Conservation (phyloP, 2,113 vertebrate species). For the Pachypanchax playfairii region DNA sequence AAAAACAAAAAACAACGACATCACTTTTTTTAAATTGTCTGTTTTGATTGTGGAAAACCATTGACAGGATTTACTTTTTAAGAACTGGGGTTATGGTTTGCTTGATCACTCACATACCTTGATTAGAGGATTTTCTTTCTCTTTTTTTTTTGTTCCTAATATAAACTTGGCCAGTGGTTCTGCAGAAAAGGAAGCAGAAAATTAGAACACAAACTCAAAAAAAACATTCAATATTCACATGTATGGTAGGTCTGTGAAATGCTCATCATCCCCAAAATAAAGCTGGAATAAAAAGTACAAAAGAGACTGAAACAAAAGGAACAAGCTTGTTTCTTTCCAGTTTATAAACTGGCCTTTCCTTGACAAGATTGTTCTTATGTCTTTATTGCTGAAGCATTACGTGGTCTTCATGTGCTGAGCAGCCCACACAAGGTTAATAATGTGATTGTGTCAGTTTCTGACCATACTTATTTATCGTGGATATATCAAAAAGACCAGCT, state of each 20-base stretch:
- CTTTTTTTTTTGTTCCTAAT: slow-evolving; percentile 1
- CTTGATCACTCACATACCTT: slow-evolving; percentile 56
- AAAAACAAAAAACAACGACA: no score
- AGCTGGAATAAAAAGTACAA: neutral
- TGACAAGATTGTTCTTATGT: slow-evolving; percentile 29
- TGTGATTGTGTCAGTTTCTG: slow-evolving; percentile 7
- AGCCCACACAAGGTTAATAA: slow-evolving; percentile 25
- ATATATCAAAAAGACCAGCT: neutral
- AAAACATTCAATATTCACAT: neutral
- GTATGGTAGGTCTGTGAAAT: neutral
- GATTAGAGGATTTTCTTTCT: slow-evolving; percentile 25
- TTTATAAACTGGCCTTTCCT: slow-evolving; percentile 35
- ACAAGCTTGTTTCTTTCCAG: slow-evolving; percentile 38
- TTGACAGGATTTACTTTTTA: slow-evolving; percentile 54
- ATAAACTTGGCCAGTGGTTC: slow-evolving; percentile 9
- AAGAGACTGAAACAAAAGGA: slow-evolving; percentile 12
- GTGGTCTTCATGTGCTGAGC: slow-evolving; percentile 29
- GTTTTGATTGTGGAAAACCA: slow-evolving; percentile 46
- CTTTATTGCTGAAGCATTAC: slow-evolving; percentile 34
- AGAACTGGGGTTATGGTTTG: slow-evolving; percentile 27
- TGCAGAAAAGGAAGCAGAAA: slow-evolving; percentile 15
- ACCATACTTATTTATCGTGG: slow-evolving; percentile 5
- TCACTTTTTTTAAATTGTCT: slow-evolving; percentile 49
- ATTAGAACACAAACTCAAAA: neutral
- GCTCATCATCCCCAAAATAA: neutral